Evolutionary conservation across 2,888 invertebrate species (phyloP).

Genomic region (Noctua comes): DNA sequence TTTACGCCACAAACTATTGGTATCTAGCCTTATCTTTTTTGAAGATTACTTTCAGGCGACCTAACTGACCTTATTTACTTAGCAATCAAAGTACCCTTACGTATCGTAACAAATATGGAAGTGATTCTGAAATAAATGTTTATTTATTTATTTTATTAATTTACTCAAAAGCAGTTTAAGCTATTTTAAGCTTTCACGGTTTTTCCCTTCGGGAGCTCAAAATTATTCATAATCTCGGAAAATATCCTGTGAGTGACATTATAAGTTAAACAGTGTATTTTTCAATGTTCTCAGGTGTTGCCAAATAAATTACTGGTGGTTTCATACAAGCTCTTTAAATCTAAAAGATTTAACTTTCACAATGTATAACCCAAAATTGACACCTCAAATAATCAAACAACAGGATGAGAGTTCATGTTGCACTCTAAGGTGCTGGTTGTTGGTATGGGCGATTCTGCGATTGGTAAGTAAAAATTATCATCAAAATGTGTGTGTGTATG

Average conservation of each 20-base stretch:
- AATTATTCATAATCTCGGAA: too few species aligned
- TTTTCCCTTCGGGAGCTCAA: too few species aligned
- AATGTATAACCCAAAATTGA: slow-evolving; percentile 26
- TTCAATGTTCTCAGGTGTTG: background rate
- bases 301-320: background rate
- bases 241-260: too few species aligned
- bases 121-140: too few species aligned
- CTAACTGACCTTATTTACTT: background rate
- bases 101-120: background rate
- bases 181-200: too few species aligned
- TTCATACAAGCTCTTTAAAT: background rate
- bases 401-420: background rate
- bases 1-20: background rate
- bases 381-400: background rate
- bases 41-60: background rate
- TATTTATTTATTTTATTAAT: background rate
- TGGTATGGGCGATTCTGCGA: slow-evolving; percentile 22
- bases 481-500: too few species aligned
- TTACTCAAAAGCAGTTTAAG: background rate
- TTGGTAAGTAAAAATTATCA: slow-evolving; percentile 21
- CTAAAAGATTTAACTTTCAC: background rate
- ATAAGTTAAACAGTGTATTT: too few species aligned
- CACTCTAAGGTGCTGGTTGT: slow-evolving; percentile 10
- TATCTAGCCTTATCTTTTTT: background rate
- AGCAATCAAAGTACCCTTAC: background rate